These are phyloP conservation scores for Tretioscincus oriximinensis DNA, from an alignment of 2,113 vertebrate genomes.

Conservation along the genomic window DNA sequence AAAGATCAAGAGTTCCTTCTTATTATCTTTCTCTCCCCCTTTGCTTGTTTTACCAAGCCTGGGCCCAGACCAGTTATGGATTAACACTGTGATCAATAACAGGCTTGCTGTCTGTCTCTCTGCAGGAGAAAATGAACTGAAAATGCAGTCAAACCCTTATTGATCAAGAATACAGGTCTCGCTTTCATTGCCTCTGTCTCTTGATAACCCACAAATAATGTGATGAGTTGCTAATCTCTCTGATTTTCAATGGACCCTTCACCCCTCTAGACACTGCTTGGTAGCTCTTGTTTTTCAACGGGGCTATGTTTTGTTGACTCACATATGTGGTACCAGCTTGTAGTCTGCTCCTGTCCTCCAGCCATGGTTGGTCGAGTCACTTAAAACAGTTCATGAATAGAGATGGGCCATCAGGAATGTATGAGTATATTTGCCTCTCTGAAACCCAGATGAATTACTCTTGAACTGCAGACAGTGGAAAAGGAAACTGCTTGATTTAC, in stretches of 20 bases:
- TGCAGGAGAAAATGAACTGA: conserved; percentile 95
- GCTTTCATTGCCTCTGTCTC: conserved; percentile 91
- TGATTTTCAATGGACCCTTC: conserved; percentile 91
- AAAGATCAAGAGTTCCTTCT: conserved; percentile 87
- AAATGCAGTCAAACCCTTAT: conserved; percentile 97
- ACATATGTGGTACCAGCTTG: conserved; percentile 66
- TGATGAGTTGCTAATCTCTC: conserved; percentile 95
- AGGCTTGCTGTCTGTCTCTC: conserved; percentile 88
- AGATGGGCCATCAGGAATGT: conserved; percentile 33
- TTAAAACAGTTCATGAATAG: conserved; percentile 61
- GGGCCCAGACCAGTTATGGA: conserved; percentile 94
- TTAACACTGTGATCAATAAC: conserved; percentile 95
- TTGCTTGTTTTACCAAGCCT: conserved; percentile 81
- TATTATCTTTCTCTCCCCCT: conserved; percentile 85
- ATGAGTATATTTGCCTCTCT: conserved; percentile 29
- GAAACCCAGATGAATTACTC: conserved; percentile 1
- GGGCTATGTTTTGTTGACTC: conserved; percentile 59
- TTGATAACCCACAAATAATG: conserved; percentile 95
- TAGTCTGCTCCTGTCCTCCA: conserved; percentile 66
- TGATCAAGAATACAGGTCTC: conserved; percentile 89
- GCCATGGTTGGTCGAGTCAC: conserved; percentile 69
- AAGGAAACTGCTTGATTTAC: not conserved
- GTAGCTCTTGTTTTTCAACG: conserved; percentile 70
- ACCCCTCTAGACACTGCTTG: conserved; percentile 71
- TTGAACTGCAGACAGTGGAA: conserved; percentile 13